Conservation (phyloP, 2,888 invertebrate species). For the Ophion slaviceki region DNA sequence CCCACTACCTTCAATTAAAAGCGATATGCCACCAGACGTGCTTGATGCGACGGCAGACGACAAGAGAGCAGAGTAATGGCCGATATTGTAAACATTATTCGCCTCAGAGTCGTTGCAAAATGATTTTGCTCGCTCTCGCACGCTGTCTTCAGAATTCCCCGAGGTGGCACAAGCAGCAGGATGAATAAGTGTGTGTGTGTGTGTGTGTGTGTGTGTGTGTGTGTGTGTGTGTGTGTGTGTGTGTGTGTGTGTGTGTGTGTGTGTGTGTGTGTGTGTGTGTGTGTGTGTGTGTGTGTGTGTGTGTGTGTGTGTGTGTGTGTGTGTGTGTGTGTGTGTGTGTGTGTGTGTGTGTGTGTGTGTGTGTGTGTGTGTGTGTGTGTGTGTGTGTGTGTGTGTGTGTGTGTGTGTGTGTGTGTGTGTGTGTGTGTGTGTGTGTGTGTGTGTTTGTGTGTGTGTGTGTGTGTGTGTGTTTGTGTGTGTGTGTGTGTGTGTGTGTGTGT, state of each 20-base stretch:
- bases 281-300: no score
- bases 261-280: not conserved
- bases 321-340: not conserved
- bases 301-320: no score
- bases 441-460: no score
- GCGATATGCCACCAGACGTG: conserved; percentile 39
- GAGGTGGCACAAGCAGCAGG: conserved; percentile 55
- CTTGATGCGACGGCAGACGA: conserved; percentile 39
- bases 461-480: not conserved
- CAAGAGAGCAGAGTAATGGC: conserved; percentile 53
- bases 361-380: not conserved
- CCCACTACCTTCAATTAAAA: conserved; percentile 51
- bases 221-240: no score
- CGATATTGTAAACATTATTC: conserved; percentile 57
- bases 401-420: no score
- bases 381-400: no score
- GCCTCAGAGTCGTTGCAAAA: conserved; percentile 64
- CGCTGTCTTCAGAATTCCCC: conserved; percentile 64
- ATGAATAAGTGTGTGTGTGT: not conserved
- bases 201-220: not conserved
- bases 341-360: no score
- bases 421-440: not conserved
- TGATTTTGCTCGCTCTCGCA: conserved; percentile 47
- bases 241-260: no score
- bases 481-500: no score